These are phyloP conservation scores for Andrena haemorrhoa DNA, from an alignment of 2,888 invertebrate species.

Conservation along the genomic window DNA sequence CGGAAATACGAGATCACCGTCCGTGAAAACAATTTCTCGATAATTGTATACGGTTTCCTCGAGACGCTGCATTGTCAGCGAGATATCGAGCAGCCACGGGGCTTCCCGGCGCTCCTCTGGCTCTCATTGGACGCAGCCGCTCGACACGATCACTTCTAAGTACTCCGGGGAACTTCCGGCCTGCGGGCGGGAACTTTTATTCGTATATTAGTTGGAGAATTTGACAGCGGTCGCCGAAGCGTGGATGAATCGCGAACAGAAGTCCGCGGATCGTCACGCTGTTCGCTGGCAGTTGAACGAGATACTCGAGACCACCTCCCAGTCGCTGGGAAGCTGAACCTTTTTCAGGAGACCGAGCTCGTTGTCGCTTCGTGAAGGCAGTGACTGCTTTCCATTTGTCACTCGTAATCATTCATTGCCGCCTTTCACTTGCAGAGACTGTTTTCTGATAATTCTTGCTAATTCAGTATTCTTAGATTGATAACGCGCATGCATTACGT, in stretches of 20 bases:
- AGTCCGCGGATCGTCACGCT: background rate
- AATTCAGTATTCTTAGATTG: too few relatives aligned
- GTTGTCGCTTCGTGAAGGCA: background rate
- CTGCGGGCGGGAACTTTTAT: slow-evolving; percentile 68
- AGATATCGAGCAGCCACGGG: slow-evolving; percentile 51
- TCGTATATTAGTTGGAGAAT: slow-evolving; percentile 6
- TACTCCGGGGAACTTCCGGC: slow-evolving; percentile 75
- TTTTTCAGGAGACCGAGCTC: background rate
- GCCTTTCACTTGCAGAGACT: background rate
- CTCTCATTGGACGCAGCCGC: slow-evolving; percentile 30
- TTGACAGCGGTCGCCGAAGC: slow-evolving; percentile 20
- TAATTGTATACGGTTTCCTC: slow-evolving; percentile 69
- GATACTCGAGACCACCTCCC: background rate
- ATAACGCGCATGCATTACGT: too few relatives aligned
- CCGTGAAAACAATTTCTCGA: slow-evolving; percentile 63
- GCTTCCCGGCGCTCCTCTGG: slow-evolving; percentile 58
- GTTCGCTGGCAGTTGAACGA: background rate
- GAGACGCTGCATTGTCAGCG: slow-evolving; percentile 35
- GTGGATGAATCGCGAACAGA: background rate
- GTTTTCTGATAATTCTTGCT: too few relatives aligned
- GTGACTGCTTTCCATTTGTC: background rate
- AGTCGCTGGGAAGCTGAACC: background rate
- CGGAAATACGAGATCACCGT: slow-evolving; percentile 44
- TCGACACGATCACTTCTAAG: slow-evolving; percentile 71
- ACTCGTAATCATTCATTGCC: too few relatives aligned